These are phyloP conservation scores for Corythornis madagascariensis DNA, from an alignment of 2,113 vertebrate species.

Conservation along the genomic window DNA sequence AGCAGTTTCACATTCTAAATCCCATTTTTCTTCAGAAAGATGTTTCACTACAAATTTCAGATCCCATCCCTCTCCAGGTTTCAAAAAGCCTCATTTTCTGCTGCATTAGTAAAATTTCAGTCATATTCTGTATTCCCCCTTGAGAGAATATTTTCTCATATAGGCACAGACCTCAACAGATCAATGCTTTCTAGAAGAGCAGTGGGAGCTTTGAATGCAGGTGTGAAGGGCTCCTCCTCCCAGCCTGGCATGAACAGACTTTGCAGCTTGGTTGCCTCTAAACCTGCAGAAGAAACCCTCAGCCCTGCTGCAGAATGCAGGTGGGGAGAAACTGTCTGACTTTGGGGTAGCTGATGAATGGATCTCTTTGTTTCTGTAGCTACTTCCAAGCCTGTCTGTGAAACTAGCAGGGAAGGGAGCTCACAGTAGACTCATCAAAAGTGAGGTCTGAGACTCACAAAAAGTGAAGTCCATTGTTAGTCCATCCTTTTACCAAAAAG, in stretches of 20 bases:
- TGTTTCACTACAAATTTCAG: not conserved
- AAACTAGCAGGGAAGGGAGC: too few species aligned
- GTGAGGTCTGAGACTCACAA: too few species aligned
- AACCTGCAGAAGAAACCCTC: too few species aligned
- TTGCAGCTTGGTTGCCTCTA: too few species aligned
- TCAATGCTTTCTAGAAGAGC: not conserved
- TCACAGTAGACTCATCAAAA: too few species aligned
- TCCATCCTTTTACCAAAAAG: not conserved
- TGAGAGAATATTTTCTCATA: not conserved
- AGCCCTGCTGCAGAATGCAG: too few species aligned
- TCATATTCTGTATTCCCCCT: not conserved
- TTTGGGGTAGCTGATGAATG: too few species aligned
- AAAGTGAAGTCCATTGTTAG: too few species aligned
- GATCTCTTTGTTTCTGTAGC: too few species aligned
- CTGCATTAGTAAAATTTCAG: not conserved
- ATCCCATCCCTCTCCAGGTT: not conserved
- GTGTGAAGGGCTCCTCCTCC: not conserved
- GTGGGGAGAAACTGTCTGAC: too few species aligned
- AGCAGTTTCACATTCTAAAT: not conserved
- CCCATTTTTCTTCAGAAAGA: not conserved
- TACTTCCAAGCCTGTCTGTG: too few species aligned
- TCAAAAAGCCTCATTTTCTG: not conserved
- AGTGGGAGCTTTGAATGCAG: not conserved
- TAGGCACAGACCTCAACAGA: not conserved
- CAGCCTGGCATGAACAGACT: not conserved